Base-by-base conservation (phyloP, 2,888 invertebrate species). In the Scotopteryx bipunctaria region DNA sequence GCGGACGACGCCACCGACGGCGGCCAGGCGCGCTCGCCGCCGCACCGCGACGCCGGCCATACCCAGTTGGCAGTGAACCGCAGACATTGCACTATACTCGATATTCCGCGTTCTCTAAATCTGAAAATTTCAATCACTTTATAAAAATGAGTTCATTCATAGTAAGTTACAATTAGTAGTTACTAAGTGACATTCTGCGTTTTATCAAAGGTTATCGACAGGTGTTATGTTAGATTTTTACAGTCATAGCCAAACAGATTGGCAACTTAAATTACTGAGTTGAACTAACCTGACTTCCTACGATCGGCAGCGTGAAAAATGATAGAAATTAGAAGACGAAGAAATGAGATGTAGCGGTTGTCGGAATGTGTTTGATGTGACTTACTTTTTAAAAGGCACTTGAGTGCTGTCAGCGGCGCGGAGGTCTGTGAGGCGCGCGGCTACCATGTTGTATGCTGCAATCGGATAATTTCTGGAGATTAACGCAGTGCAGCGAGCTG, bases 311-410 rank as follows among this genome's bases (percentile, higher is more conserved):
- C 27, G 59, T 42, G 45, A 47, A 42, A 45, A 35, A 35, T 13
- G 5, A 16, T 32, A 19, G 11, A 27, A 16, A 42, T 47, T 38
- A 47, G 37, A 16, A 37, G 14, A 8, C 9, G 27, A n/a, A n/a
- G 14, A 1, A 27, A 0, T 6, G 9, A 16, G 15, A 21, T 23
- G n/a, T 3, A 11, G 6, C 19, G 9, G 4, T 1, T 2, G n/a
- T 25, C 9, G 17, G 32, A 13, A 21, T 36, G 5, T 42, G 16
- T 23, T 27, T 1, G 2, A 11, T 38, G 13, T 2, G 63, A 95
- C 97, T 97, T 92, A 98, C 98, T 97, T 97, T 94, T 97, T 97
- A 94, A 97, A 96, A 96, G 97, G 97, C 96, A 98, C 96, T 94
- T 96, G 96, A 94, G 97, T 97, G 94, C 96, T 95, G 93, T 95